Percentiles rank a stretch among this genome's conserved stretches.
These are phyloP conservation scores for Dasyurus viverrinus DNA, from an alignment of 2,113 vertebrate species.

Conservation along the genomic window DNA sequence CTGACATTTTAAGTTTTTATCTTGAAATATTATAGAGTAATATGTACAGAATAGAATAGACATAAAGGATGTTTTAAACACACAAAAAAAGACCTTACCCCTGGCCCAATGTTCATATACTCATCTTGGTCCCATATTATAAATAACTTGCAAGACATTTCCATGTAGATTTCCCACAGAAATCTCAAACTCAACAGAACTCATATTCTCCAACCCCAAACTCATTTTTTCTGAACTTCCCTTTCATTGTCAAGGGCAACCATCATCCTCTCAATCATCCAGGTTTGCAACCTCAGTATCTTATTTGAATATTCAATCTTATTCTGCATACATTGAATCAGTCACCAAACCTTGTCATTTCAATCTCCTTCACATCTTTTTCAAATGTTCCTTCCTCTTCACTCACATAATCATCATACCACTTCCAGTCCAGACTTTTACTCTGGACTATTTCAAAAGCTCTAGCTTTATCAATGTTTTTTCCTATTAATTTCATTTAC, in stretches of 20 bases:
- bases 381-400: background rate
- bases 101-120: background rate
- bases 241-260: background rate
- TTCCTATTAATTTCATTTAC: background rate
- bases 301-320: background rate
- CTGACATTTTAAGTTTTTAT: conserved; percentile 46
- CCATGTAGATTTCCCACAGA: background rate
- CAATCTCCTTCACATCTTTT: background rate
- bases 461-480: background rate
- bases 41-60: conserved; percentile 55
- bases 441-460: background rate
- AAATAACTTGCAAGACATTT: background rate
- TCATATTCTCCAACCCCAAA: background rate
- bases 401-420: background rate
- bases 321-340: background rate
- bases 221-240: background rate
- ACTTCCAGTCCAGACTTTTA: background rate
- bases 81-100: background rate
- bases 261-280: background rate
- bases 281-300: background rate
- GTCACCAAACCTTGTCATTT: background rate
- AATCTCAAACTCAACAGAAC: background rate
- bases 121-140: background rate
- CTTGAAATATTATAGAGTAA: conserved; percentile 55
- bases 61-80: conserved; percentile 37